Conservation (phyloP, 2,888 invertebrate species). For the Drosophila macrospina region DNA sequence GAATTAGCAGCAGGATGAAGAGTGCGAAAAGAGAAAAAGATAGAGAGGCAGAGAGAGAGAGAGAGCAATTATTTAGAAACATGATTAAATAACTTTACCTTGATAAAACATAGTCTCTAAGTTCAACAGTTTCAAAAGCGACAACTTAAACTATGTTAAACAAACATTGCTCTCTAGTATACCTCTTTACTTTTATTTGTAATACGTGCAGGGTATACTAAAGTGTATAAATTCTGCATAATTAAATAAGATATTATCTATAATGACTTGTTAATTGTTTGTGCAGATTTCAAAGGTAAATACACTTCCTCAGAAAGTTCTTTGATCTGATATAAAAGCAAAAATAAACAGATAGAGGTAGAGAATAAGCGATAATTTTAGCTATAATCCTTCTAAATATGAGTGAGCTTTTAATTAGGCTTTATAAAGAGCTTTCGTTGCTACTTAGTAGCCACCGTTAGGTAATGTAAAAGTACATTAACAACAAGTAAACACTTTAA, state of each 20-base stretch:
- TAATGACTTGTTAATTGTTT: constrained; percentile 7
- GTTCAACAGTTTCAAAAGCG: too few relatives aligned
- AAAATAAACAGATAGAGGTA: not conserved
- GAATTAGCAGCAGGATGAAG: too few relatives aligned
- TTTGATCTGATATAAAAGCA: not conserved
- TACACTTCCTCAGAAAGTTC: not conserved
- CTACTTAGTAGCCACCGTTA: not conserved
- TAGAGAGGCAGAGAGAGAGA: too few relatives aligned
- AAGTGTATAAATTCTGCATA: constrained; percentile 6
- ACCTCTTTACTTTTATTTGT: not conserved
- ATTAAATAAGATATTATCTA: constrained; percentile 7
- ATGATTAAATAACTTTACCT: too few relatives aligned
- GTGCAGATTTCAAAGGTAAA: not conserved
- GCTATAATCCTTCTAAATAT: not conserved
- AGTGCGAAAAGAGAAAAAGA: too few relatives aligned
- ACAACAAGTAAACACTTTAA: not conserved
- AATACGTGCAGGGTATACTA: not conserved
- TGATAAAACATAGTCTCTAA: too few relatives aligned
- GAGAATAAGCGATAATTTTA: not conserved
- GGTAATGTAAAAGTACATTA: not conserved
- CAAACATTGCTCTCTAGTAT: too few relatives aligned
- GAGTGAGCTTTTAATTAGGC: not conserved
- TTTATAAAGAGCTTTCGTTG: not conserved
- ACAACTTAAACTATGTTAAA: too few relatives aligned
- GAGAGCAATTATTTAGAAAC: too few relatives aligned